Conservation (phyloP, 2,113 vertebrate genomes). For the Chunga burmeisteri region DNA sequence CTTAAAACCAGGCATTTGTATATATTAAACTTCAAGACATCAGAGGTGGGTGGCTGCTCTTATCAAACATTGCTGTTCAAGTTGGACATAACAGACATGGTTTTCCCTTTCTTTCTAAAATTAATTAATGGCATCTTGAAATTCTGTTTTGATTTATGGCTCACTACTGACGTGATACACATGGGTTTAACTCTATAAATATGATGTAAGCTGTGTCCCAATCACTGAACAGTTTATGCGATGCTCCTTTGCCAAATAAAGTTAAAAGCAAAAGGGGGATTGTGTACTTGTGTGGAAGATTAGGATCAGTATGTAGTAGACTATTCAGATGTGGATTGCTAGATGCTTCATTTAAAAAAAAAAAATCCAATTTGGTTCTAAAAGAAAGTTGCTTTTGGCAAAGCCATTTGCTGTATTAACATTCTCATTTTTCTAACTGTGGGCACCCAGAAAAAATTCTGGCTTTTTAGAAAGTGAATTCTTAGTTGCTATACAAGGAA, state of each 20-base stretch:
- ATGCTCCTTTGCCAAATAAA: slow-evolving; percentile 92
- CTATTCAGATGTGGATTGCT: neutral
- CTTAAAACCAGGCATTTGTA: slow-evolving; percentile 73
- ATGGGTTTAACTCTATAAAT: slow-evolving; percentile 55
- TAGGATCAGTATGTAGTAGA: neutral
- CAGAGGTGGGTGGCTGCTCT: slow-evolving; percentile 53
- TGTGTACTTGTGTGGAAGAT: neutral
- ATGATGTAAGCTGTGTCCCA: slow-evolving; percentile 73
- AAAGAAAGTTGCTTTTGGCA: neutral
- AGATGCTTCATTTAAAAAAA: neutral
- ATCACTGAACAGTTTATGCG: slow-evolving; percentile 71
- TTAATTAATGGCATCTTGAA: slow-evolving; percentile 7
- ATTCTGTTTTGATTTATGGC: slow-evolving; percentile 63
- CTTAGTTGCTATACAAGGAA: neutral
- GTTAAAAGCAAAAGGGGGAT: slow-evolving; percentile 73
- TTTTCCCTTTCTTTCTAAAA: slow-evolving; percentile 39
- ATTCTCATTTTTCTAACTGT: neutral
- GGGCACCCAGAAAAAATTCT: neutral
- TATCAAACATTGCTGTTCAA: slow-evolving; percentile 63
- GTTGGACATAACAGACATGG: slow-evolving; percentile 52
- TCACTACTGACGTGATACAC: slow-evolving; percentile 74
- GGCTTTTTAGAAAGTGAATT: neutral
- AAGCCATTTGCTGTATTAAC: neutral
- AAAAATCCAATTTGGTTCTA: neutral
- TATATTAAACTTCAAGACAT: slow-evolving; percentile 65